Percentiles rank a stretch among this genome's conserved stretches.
These are phyloP conservation scores for Aphrocallistes beatrix DNA, from an alignment of 37 sponge, comb jelly and placozoan genomes.

Conservation along the genomic window DNA sequence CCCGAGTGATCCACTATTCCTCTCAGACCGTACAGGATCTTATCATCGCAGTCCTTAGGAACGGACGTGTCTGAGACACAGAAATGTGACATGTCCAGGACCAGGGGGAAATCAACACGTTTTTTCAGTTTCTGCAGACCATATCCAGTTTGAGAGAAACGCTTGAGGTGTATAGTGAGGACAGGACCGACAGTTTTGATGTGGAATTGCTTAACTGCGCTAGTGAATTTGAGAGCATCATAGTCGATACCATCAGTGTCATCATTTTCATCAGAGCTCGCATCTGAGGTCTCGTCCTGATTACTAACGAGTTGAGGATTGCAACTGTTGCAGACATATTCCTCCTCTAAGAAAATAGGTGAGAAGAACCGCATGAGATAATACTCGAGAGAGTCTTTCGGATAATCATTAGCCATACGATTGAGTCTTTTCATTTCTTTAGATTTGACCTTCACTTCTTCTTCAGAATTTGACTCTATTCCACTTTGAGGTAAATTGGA, in stretches of 20 bases:
- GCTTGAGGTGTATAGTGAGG: constrained; percentile 80
- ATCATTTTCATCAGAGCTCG: background rate
- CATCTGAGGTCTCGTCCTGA: background rate
- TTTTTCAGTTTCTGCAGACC: constrained; percentile 54
- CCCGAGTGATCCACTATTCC: constrained; percentile 88
- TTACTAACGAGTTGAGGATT: background rate
- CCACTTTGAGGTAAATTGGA: too few species aligned
- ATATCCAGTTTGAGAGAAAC: constrained; percentile 56
- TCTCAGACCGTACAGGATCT: constrained; percentile 62
- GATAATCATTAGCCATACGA: background rate
- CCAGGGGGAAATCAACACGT: constrained; percentile 54
- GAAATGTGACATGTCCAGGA: constrained; percentile 69
- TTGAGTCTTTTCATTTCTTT: background rate
- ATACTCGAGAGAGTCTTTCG: background rate
- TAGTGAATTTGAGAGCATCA: constrained; percentile 7
- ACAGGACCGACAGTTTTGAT: constrained; percentile 45
- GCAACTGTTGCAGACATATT: background rate
- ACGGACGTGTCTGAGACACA: constrained; percentile 28
- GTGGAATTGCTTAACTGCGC: constrained; percentile 61
- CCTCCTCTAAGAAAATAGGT: background rate
- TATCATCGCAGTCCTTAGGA: constrained; percentile 19
- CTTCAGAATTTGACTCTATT: too few species aligned
- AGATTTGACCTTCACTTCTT: background rate
- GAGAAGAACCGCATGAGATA: background rate
- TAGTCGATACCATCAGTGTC: background rate